Conservation (phyloP, 1,140 invertebrate species). For the Drosophila pseudoananassae region DNA sequence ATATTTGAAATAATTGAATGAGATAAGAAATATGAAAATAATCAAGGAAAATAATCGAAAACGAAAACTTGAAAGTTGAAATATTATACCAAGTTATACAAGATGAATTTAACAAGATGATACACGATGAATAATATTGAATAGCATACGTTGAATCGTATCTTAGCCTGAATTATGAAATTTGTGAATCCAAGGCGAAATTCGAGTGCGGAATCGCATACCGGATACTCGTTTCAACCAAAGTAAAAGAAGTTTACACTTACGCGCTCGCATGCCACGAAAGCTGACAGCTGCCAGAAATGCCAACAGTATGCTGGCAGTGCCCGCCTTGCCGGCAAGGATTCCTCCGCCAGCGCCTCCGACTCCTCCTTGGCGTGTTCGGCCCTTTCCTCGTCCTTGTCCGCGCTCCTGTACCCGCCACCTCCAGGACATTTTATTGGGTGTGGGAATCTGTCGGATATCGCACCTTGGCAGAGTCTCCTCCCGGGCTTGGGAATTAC, state of each 20-base stretch:
- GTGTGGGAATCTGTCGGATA: conserved; percentile 67
- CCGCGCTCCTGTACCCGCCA: conserved; percentile 14
- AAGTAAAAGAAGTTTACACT: conserved; percentile 76
- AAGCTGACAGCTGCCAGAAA: conserved; percentile 81
- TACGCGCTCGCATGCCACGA: conserved; percentile 70
- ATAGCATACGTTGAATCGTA: background rate
- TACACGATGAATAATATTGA: no score
- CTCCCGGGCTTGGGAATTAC: conserved; percentile 42
- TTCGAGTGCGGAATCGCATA: conserved; percentile 2
- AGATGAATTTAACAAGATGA: no score
- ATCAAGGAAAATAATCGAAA: no score
- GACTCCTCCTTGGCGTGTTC: background rate
- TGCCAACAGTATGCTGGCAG: conserved; percentile 65
- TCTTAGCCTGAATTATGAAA: background rate
- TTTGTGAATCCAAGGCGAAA: conserved; percentile 14
- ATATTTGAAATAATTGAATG: no score
- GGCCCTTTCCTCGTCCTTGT: conserved; percentile 12
- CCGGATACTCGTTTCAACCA: conserved; percentile 8
- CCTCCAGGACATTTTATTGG: conserved; percentile 74
- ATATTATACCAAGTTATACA: no score
- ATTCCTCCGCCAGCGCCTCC: conserved; percentile 11
- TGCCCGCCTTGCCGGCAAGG: conserved; percentile 33
- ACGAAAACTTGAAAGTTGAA: no score
- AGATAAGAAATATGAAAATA: no score
- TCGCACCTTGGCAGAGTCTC: conserved; percentile 57